phyloP scores from a whole-genome alignment of 2,888 invertebrate species.

The Cylindroiulus punctatus region DNA sequence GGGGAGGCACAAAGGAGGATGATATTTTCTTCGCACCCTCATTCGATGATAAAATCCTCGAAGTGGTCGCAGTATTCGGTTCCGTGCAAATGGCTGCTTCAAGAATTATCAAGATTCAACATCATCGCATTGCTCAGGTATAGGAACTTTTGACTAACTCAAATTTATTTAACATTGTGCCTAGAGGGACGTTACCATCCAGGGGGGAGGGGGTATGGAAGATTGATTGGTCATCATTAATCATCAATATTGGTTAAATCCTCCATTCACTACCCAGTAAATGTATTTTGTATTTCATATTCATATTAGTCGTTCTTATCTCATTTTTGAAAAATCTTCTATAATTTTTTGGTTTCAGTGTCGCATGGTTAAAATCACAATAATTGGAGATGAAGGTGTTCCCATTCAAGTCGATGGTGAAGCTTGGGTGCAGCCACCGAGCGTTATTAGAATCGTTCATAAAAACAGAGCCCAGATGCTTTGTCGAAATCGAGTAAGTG shows the following conservation, averaged over 20 bases:
- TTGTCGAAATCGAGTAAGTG: conserved; percentile 80
- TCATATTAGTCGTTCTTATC: too few relatives aligned
- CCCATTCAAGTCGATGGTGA: conserved; percentile 98
- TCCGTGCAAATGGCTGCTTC: conserved; percentile 98
- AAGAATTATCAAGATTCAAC: conserved; percentile 91
- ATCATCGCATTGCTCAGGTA: conserved; percentile 92
- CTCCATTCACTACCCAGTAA: too few relatives aligned
- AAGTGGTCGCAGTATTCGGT: conserved; percentile 97
- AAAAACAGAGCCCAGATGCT: conserved; percentile 98
- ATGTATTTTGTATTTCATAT: too few relatives aligned
- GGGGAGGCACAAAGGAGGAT: conserved; percentile 93
- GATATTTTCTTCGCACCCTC: conserved; percentile 92
- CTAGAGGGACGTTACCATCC: too few relatives aligned
- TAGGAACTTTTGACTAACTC: too few relatives aligned
- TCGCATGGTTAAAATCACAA: conserved; percentile 94
- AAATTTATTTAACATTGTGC: too few relatives aligned
- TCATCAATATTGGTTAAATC: too few relatives aligned
- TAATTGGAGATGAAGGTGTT: conserved; percentile 85
- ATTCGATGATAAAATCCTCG: conserved; percentile 94
- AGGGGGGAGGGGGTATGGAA: too few relatives aligned
- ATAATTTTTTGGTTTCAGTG: conserved; percentile 70
- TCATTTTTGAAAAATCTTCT: too few relatives aligned
- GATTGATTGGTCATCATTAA: too few relatives aligned
- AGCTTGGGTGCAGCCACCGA: conserved; percentile 97
- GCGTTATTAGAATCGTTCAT: conserved; percentile 93